phyloP scores from a whole-genome alignment of 53 echinoderm and acorn worm species.

The Temnopleurus reevesii region DNA sequence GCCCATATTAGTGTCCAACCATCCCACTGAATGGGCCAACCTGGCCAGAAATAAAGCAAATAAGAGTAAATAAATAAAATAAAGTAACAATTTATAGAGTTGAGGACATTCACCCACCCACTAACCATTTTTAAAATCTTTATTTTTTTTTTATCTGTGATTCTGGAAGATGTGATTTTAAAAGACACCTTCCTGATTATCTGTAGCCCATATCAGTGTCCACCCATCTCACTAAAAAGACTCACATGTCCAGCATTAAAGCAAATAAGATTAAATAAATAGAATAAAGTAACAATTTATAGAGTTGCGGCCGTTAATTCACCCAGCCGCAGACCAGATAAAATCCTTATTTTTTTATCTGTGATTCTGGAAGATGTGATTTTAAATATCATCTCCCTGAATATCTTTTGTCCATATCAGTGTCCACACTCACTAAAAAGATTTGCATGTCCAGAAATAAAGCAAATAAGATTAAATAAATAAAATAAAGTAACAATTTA shows the following conservation, averaged over 20 bases:
- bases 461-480: neutral
- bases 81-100: neutral
- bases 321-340: neutral
- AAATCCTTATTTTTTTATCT: too few relatives aligned
- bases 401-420: too few relatives aligned
- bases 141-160: too few relatives aligned
- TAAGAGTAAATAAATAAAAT: neutral
- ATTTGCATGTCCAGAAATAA: neutral
- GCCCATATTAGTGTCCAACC: too few relatives aligned
- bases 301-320: conserved; percentile 13
- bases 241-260: neutral
- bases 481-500: neutral
- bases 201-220: too few relatives aligned
- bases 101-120: neutral
- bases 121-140: neutral
- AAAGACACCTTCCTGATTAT: too few relatives aligned
- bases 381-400: too few relatives aligned
- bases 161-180: too few relatives aligned
- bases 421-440: too few relatives aligned
- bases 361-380: too few relatives aligned
- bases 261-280: neutral
- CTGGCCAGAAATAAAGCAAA: neutral
- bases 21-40: too few relatives aligned
- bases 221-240: too few relatives aligned
- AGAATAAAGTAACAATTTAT: neutral